phyloP scores from a whole-genome alignment of 1,140 invertebrate genomes.

The Philaenus spumarius region DNA sequence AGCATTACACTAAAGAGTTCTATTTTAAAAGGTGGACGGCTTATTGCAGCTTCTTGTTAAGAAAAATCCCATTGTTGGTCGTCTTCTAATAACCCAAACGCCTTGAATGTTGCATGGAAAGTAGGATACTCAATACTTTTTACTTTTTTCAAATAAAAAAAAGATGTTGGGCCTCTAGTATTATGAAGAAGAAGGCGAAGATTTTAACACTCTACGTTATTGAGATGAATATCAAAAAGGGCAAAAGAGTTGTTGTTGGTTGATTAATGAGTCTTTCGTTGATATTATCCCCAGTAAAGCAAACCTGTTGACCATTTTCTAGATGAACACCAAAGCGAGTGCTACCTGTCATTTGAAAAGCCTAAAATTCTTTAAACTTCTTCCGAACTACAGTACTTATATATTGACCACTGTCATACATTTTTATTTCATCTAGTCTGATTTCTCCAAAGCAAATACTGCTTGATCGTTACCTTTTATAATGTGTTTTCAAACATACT shows the following conservation, averaged over 20 bases:
- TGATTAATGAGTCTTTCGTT: background rate
- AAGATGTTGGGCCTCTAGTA: constrained; percentile 39
- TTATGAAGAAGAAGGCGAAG: constrained; percentile 34
- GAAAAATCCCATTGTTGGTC: constrained; percentile 33
- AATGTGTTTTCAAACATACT: constrained; percentile 41
- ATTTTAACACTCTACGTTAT: constrained; percentile 31
- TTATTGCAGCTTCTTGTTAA: constrained; percentile 16
- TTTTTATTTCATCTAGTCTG: background rate
- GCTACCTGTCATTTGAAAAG: constrained; percentile 35
- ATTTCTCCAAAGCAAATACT: background rate
- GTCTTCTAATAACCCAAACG: constrained; percentile 34
- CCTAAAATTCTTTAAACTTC: constrained; percentile 39
- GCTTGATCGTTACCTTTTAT: constrained; percentile 35
- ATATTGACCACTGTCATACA: constrained; percentile 37
- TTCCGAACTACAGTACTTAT: constrained; percentile 38
- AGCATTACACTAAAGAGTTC: constrained; percentile 22
- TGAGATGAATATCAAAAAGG: constrained; percentile 22
- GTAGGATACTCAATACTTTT: constrained; percentile 30
- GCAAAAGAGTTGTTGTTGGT: constrained; percentile 4
- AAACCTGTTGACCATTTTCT: constrained; percentile 34
- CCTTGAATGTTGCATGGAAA: constrained; percentile 33
- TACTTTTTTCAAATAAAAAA: constrained; percentile 36
- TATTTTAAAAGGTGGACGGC: constrained; percentile 7
- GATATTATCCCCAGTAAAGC: constrained; percentile 25
- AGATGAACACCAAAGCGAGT: constrained; percentile 36